Conservation (phyloP, 2,797 vertebrate genomes). For the Rhinophrynus dorsalis region DNA sequence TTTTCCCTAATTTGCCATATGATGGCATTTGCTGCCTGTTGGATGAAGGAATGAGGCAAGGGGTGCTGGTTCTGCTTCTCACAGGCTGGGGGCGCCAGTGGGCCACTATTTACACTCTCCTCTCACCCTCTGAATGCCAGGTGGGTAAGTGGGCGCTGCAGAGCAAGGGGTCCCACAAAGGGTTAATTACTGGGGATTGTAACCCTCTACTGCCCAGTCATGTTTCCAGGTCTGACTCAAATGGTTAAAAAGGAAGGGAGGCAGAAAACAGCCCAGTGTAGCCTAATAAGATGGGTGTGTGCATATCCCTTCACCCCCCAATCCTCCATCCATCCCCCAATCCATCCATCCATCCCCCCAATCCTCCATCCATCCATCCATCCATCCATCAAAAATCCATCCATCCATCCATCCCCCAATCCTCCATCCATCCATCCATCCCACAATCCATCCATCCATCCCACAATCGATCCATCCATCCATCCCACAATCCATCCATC, state of each 20-base stretch:
- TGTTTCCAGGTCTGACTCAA: neutral
- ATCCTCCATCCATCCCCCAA: too few relatives aligned
- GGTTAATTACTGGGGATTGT: neutral
- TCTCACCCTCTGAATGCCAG: neutral
- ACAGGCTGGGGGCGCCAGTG: constrained; percentile 76
- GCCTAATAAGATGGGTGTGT: neutral
- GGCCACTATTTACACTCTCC: constrained; percentile 49
- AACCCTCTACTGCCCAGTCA: neutral
- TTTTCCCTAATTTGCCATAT: constrained; percentile 53
- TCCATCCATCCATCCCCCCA: too few relatives aligned
- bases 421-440: too few relatives aligned
- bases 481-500: too few relatives aligned
- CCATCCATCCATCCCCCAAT: too few relatives aligned
- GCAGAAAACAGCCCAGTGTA: neutral
- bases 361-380: too few relatives aligned
- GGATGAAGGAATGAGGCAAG: constrained; percentile 24
- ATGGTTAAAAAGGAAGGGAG: neutral
- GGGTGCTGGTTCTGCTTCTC: constrained; percentile 51
- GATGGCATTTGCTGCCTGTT: constrained; percentile 55
- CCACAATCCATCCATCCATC: too few relatives aligned
- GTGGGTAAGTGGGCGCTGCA: constrained; percentile 10
- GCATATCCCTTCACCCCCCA: too few relatives aligned
- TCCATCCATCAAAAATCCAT: too few relatives aligned
- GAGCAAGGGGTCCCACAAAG: neutral
- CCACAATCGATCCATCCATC: too few relatives aligned